phyloP scores from a whole-genome alignment of 2,797 vertebrate species.

The Silurus lanzhouensis region DNA sequence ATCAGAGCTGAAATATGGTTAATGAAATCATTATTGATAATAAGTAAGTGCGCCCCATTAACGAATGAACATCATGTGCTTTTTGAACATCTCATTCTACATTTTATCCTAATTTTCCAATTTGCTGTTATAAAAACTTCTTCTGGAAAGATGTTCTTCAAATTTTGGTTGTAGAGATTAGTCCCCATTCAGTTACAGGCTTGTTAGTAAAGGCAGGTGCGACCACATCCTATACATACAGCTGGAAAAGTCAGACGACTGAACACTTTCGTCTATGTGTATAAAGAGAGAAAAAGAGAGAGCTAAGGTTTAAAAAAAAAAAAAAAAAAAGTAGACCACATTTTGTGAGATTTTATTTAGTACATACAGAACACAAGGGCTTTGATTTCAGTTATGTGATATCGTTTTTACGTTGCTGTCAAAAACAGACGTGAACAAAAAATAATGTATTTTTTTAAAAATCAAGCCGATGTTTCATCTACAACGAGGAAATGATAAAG shows the following conservation, averaged over 20 bases:
- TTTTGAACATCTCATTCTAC: no score
- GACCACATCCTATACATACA: no score
- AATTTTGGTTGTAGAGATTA: no score
- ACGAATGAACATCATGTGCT: neutral
- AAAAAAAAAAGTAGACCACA: neutral
- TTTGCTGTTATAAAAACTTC: no score
- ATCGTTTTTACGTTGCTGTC: neutral
- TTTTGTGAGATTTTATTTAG: neutral
- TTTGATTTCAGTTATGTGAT: neutral
- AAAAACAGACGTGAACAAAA: neutral
- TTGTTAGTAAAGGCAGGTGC: no score
- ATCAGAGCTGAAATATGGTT: neutral
- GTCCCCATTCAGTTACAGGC: no score
- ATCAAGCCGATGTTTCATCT: neutral
- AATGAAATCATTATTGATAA: neutral
- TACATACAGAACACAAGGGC: neutral
- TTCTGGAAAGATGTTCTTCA: no score
- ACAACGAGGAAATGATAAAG: neutral
- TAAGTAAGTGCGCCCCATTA: neutral
- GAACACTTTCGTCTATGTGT: no score
- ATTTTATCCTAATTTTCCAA: no score
- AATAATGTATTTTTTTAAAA: neutral
- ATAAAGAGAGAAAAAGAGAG: no score
- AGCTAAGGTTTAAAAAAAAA: neutral
- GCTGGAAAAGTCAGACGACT: no score